Base-by-base conservation (phyloP, 2,888 invertebrate species). In the Cataglyphis cursor region DNA sequence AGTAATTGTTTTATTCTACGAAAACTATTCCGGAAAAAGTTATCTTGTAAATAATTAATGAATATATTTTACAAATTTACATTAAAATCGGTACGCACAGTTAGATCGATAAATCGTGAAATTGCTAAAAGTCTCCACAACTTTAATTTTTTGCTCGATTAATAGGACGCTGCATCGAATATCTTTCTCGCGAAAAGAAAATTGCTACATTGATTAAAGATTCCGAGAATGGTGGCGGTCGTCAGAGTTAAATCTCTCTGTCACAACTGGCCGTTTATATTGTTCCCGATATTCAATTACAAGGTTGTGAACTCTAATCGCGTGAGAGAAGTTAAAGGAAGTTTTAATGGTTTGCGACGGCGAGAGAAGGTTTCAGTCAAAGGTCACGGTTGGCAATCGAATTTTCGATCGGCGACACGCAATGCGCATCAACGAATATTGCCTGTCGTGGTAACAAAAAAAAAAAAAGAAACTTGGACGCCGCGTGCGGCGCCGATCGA, bases 311-410 rank as follows among this genome's bases (percentile, higher is more conserved):
- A 64, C 65, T 75, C 51, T 59, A 85, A 87, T 87, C 73, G 75
- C 65, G 75, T 78, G 80, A 73, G 64, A 48, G 57, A 83, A 85
- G 83, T 88, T 83, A 64, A 70, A 64, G 74, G 73, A 87, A 85
- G 81, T 88, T 85, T 83, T 85, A 87, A 87, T 85, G 83, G 85
- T 74, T 72, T 73, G 73, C 35, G 73, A 87, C 44, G 51, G 73
- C 61, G 70, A 57, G 31, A 62, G 44, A 28, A 51, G 75, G 73
- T 65, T 83, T 81, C 74, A 70, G 87, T 87, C 82, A 87, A 82
- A 87, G 82, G 80, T 81, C 87, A 62, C 41, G 85, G 44, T 61
- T 51, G 82, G 44, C 82, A 85, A 87, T 87, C 82, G 68, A 87
- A 85, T 87, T 87, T 87, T 75, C 80, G 28, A 18, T 68, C 18